Evolutionary conservation across 1,140 invertebrate genomes (phyloP), one percentile per base, ranked within the genome.

Genomic region (Proctacanthus coquilletti): DNA sequence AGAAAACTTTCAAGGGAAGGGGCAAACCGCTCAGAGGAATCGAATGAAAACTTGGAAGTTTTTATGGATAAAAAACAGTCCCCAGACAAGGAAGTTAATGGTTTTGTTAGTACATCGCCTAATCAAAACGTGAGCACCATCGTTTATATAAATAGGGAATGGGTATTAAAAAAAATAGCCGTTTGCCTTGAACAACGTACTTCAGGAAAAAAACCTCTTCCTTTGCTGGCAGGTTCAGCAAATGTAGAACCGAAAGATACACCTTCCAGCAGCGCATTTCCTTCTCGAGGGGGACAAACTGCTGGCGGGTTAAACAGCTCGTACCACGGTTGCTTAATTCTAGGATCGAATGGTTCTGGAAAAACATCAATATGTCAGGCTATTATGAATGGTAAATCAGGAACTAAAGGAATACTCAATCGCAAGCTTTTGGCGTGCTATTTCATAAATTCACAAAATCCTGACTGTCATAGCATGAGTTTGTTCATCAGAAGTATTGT

Each of bases 141-240:
- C n/a, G 54, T 60, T 5, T 56, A 55, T 30, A 58, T 60, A 21
- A 53, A 60, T 31, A 72, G 92, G 11, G 89, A 95, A 62, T 96
- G 91, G 92, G 86, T 84, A 2, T 91, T 95, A 48, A 80, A 84
- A 53, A 95, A 95, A 61, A 70, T 96, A n/a, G 77, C 78, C 2
- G 80, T 93, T 46, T 91, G 84, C 43, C 53, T 96, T 43, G 88
- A 94, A 47, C 80, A 85, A 51, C 59, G 81, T 33, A 77, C 79
- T 0, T 70, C 50, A 2, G 50, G 55, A 18, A 60, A 58, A 31
- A 60, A 60, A 35, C 35, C 45, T 2, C 46, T 56, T 29, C 51
- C 55, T 3, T 40, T 49, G 0, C 15, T 58, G 18, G 55, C 45
- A 13, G 44, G 47, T 3, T 48, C 43, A 3, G 42, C 42, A 6